Evolutionary conservation across 92 coral and sea anemone species (phyloP).

Genomic region (Diadumene lineata): DNA sequence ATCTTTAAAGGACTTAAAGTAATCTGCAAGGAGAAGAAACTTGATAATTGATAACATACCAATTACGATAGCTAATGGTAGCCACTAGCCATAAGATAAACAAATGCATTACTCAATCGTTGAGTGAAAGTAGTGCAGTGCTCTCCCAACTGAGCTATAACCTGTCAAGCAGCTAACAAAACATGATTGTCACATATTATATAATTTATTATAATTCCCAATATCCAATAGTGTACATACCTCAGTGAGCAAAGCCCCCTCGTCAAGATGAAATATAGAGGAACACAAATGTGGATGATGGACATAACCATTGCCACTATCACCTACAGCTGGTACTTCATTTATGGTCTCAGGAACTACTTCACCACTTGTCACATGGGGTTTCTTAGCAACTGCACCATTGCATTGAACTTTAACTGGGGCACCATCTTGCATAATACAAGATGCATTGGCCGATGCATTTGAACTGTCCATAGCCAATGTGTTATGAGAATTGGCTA

Average conservation of each 20-base stretch:
- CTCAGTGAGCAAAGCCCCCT: slow-evolving; percentile 27
- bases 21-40: no score
- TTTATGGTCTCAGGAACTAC: not conserved
- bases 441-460: no score
- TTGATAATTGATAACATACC: no score
- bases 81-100: no score
- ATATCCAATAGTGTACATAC: slow-evolving; percentile 13
- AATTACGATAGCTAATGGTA: no score
- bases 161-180: no score
- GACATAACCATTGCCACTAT: not conserved
- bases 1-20: not conserved
- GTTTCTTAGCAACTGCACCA: not conserved
- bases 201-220: no score
- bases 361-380: not conserved
- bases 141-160: no score
- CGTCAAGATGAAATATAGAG: slow-evolving; percentile 16
- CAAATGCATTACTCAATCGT: no score
- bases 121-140: no score
- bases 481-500: not conserved
- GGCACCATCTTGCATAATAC: not conserved
- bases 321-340: not conserved
- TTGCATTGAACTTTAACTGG: not conserved
- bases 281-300: slow-evolving; percentile 16
- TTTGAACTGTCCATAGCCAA: not conserved
- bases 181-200: no score